These are phyloP conservation scores for Brachyopa scutellaris DNA, from an alignment of 2,888 invertebrate species.

Conservation along the genomic window DNA sequence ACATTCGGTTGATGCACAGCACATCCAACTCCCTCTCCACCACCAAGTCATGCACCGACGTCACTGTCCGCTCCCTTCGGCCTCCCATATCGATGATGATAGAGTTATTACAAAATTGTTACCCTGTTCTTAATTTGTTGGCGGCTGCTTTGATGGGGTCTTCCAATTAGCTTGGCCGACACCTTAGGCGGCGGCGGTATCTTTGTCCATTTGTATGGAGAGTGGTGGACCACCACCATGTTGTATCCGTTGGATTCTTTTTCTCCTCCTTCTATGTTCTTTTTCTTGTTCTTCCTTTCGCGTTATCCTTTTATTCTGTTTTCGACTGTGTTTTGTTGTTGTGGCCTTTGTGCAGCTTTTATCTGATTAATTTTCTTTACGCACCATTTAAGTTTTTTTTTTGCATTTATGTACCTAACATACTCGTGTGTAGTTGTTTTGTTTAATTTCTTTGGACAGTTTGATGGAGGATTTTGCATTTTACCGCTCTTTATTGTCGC, in stretches of 20 bases:
- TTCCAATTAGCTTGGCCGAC: conserved; percentile 78
- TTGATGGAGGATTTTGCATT: conserved; percentile 21
- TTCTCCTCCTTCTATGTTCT: conserved; percentile 6
- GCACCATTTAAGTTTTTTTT: conserved; percentile 15
- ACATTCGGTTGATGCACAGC: conserved; percentile 47
- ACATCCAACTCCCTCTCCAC: conserved; percentile 21
- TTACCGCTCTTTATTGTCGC: conserved; percentile 38
- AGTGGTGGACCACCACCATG: conserved; percentile 71
- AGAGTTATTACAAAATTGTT: conserved; percentile 81
- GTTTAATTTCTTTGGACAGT: conserved; percentile 25
- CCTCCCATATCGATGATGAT: conserved; percentile 82
- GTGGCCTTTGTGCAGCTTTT: conserved; percentile 18
- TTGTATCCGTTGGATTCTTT: conserved; percentile 44
- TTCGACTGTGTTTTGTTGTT: conserved; percentile 2
- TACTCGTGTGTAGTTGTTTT: neutral
- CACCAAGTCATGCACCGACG: conserved; percentile 17
- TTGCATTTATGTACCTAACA: neutral
- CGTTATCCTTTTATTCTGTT: conserved; percentile 30
- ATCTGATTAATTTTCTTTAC: conserved; percentile 34
- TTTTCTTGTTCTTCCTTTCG: neutral
- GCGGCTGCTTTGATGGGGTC: conserved; percentile 76
- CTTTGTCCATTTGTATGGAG: conserved; percentile 73
- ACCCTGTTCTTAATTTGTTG: conserved; percentile 76
- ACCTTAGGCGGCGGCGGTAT: conserved; percentile 76
- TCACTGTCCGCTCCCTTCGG: conserved; percentile 72